Evolutionary conservation across 2,888 invertebrate species (phyloP), one percentile per base, ranked within the genome.

Genomic region (Eumacrocentrus americanus): DNA sequence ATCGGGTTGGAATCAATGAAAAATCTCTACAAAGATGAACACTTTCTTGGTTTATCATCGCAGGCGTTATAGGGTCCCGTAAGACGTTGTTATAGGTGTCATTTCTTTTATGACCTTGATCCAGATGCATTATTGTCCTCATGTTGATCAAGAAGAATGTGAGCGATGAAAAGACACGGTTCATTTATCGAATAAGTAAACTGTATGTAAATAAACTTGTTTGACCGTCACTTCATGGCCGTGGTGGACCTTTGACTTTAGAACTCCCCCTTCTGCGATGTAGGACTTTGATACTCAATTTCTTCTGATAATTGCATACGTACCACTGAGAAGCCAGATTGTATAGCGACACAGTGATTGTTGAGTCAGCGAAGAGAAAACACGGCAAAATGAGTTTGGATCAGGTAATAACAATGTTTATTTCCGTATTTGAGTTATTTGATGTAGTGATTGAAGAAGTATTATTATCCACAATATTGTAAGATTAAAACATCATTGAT

Each of bases 341-440:
- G n/a, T n/a, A n/a, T 23, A 42, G 40, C 25, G 23, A 16, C n/a
- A 12, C 25, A 46, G 46, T 29, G 6, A 53, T 5, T 25, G 53
- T 25, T 5, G 7, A 53, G 42, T 37, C 53, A 52, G 35, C 47
- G 3, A 23, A 63, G 29, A 14, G 16, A 14, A 53, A 16, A 25
- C 40, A 37, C 16, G 7, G 6, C 29, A 42, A 25, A 22, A 85
- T 85, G 85, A 83, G 84, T 76, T 81, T 84, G 64, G 81, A 83
- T 64, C 82, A 81, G 79, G 84, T 85, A 76, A 82, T 79, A 70
- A 40, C 2, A 16, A 40, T 16, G 20, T 20, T 34, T 34, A 3
- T 35, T 51, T 12, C 3, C 4, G 5, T 5, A 3, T 34, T 18
- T 35, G 7, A 16, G 14, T 20, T 6, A 7, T 22, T 52, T 23